Evolutionary conservation across 1,140 invertebrate species (phyloP).

Genomic region (Panulirus ornatus): DNA sequence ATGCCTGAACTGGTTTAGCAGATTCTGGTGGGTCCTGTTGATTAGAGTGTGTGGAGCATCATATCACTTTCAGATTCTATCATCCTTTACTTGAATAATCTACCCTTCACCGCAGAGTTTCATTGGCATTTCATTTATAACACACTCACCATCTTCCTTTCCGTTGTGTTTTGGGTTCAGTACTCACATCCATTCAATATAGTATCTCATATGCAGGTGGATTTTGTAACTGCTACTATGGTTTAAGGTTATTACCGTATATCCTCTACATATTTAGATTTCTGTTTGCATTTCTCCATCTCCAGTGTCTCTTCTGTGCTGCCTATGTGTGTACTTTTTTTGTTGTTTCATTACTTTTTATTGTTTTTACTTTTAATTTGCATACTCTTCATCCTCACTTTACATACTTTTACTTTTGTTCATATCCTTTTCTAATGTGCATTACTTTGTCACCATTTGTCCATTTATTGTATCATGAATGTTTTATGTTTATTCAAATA

Average conservation of each 20-base stretch:
- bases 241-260: no score
- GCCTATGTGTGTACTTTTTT: neutral
- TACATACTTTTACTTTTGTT: neutral
- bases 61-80: no score
- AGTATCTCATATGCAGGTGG: no score
- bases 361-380: neutral
- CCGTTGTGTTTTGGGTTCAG: no score
- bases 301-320: neutral
- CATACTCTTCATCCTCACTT: neutral
- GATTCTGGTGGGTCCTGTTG: neutral
- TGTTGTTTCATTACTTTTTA: neutral
- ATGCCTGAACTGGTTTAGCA: neutral
- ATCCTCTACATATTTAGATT: neutral
- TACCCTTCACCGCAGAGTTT: no score
- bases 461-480: neutral
- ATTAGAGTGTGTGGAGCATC: no score
- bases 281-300: neutral
- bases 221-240: no score
- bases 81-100: no score
- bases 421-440: neutral
- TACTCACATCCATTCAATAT: no score
- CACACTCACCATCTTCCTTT: no score
- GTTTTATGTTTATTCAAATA: neutral
- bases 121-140: no score
- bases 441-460: no score